Evolutionary conservation across 1,140 invertebrate genomes (phyloP), one percentile per base, ranked within the genome.

Genomic region (Physella acuta): DNA sequence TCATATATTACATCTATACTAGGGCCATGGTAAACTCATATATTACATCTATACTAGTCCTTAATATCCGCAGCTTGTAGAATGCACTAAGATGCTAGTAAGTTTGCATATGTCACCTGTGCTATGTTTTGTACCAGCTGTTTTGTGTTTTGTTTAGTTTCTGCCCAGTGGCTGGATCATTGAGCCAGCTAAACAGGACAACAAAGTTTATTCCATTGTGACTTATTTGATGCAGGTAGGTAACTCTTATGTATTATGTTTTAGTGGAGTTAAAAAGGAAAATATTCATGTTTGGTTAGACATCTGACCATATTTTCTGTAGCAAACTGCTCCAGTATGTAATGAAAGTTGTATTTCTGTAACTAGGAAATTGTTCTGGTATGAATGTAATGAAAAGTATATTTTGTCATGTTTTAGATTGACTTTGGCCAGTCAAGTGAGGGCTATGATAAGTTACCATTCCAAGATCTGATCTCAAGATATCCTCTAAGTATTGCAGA

Each of bases 141-240:
- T 26, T 11, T 30, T 24, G 34, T 5, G 4, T 61, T 44, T 1
- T 0, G 36, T 61, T 16, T 71, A 83, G 82, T 73, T 83, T 59
- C 51, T 77, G 1, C 72, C 80, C 11, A 83, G 82, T 79, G 82
- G 82, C 30, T 83, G 82, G 82, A 82, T 83, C 30, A 76, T 83
- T 59, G 80, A 83, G 55, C 81, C 82, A 61, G 75, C 78, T 17
- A 67, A 53, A 30, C 81, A 77, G 61, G 80, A 82, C 31, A 80
- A 78, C 39, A 77, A 76, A 63, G 62, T 78, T 3, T 76, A 75
- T 72, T 81, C 81, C 28, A 81, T 83, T 75, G 80, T 81, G 58
- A 82, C 82, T 0, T 82, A 81, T 70, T 68, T 83, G 16, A 80
- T 81, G 75, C 81, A 83, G 77, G 80, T 83, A 65, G 17, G 66